Evolutionary conservation across 2,888 invertebrate genomes (phyloP), one percentile per base, ranked within the genome.

Genomic region (Laothoe populi): DNA sequence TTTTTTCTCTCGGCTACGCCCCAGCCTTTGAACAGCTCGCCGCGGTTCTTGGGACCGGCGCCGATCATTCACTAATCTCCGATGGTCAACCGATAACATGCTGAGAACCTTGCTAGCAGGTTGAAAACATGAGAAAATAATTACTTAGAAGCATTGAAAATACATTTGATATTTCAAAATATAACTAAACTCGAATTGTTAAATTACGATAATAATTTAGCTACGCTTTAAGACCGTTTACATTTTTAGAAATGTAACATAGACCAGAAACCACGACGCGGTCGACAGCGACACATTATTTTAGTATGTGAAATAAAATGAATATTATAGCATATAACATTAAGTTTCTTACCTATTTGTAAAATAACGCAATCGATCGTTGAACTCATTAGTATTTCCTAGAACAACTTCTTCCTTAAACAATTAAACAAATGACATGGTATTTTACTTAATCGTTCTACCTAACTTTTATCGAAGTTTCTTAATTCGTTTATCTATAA

Each of bases 21-120:
- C 76, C 76, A 81, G 81, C 84, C 84, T 92, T 90, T 90, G 88
- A 86, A 79, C 70, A 73, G 67, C 78, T 80, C 73, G 85, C 88
- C 86, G 90, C 87, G 66, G 74, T 89, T 90, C 90, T 88, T 73
- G 76, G 88, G 85, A 88, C 79, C 75, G 72, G 78, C 76, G 72
- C 75, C 79, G 83, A 86, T 88, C 86, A 85, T 85, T 89, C 84
- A 84, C 81, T 87, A 86, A 87, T 87, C 83, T 86, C 71, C 73
- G 79, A 83, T 82, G 81, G 75, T 70, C 71, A 68, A 16, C 23
- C 31, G 40, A 53, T 78, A 83, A 75, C 75, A 70, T 70, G 67
- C 60, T 61, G 65, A 64, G 67, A 66, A 64, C 68, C 68, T 63
- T 66, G 70, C 58, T 69, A 70, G 64, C 63, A 64, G 57, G 63